Conservation (phyloP, 2,113 vertebrate species). For the Erythrolamprus reginae region DNA sequence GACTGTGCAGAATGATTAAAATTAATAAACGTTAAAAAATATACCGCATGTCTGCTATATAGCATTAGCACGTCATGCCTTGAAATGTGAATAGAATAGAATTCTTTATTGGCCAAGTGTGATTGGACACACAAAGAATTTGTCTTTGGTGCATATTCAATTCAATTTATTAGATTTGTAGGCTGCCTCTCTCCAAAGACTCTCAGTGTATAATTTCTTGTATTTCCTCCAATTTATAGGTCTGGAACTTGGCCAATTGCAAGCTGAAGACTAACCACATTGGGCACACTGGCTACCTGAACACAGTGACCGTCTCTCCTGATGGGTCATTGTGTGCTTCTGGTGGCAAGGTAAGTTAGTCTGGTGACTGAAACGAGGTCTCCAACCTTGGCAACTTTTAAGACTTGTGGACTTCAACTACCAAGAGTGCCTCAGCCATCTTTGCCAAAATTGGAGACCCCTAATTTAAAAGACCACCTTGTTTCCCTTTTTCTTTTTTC, state of each 20-base stretch:
- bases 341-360: conserved; percentile 81
- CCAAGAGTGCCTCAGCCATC: too few species aligned
- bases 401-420: too few species aligned
- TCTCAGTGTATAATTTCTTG: too few species aligned
- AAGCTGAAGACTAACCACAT: conserved; percentile 98
- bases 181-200: too few species aligned
- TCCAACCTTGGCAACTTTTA: too few species aligned
- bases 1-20: not conserved
- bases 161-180: too few species aligned
- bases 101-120: too few species aligned
- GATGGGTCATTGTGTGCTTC: conserved; percentile 96
- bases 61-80: not conserved
- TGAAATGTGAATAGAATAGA: not conserved
- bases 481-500: rapidly evolving
- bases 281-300: conserved; percentile 90
- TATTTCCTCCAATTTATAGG: conserved; percentile 60
- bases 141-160: too few species aligned
- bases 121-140: too few species aligned
- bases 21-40: not conserved
- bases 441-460: too few species aligned
- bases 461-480: too few species aligned
- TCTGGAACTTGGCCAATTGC: conserved; percentile 97
- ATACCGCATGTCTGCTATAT: not conserved
- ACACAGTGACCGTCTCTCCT: conserved; percentile 92
- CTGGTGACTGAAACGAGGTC: too few species aligned